Percentiles rank a stretch among this genome's conserved stretches.
phyloP scores from a whole-genome alignment of 2,888 invertebrate species.

The Phalera bucephala region DNA sequence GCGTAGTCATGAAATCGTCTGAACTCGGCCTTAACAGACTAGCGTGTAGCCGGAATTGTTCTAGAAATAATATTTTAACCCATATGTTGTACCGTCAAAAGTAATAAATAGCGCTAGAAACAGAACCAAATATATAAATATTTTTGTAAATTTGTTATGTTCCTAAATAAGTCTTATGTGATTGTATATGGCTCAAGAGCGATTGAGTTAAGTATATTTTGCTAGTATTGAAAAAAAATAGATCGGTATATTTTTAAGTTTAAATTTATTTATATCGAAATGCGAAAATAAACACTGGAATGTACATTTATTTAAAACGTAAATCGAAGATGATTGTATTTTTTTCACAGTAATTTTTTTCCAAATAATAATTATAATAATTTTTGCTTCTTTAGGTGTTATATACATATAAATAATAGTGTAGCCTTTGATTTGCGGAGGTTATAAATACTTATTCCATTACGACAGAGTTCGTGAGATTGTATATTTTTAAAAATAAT shows the following conservation, averaged over 20 bases:
- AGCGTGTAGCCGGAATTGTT: no score
- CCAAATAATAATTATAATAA: constrained; percentile 11
- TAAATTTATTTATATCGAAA: constrained; percentile 20
- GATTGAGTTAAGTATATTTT: constrained; percentile 31
- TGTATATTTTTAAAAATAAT: constrained; percentile 28
- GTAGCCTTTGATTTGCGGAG: constrained; percentile 20
- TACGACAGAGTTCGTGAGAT: constrained; percentile 22
- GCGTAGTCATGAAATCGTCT: no score
- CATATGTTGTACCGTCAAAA: constrained; percentile 27
- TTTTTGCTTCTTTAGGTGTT: constrained; percentile 26
- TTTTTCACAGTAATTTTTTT: constrained; percentile 12
- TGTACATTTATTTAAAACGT: constrained; percentile 17
- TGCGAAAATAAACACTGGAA: background rate
- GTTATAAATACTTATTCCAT: constrained; percentile 25
- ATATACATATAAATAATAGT: constrained; percentile 19
- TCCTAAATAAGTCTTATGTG: constrained; percentile 54
- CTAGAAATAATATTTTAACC: no score
- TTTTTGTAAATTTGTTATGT: constrained; percentile 63
- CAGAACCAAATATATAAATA: constrained; percentile 62
- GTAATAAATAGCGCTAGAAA: constrained; percentile 38
- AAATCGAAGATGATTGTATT: constrained; percentile 10
- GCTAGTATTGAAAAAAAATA: constrained; percentile 28
- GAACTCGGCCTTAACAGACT: no score
- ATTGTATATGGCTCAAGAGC: constrained; percentile 33
- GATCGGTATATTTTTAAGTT: constrained; percentile 32